Conservation (phyloP, 1,140 invertebrate species). For the Cydia fagiglandana region DNA sequence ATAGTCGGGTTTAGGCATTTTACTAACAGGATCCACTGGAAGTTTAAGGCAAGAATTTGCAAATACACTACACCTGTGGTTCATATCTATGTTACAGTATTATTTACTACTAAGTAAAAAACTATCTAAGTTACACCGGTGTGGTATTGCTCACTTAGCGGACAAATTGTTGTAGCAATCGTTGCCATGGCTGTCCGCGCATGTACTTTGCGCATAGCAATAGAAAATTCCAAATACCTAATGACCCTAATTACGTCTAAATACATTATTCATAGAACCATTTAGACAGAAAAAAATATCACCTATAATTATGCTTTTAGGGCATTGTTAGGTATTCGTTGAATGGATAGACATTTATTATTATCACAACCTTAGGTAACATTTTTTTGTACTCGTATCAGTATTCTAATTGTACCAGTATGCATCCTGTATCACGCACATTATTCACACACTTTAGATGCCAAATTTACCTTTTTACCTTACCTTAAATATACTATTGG, state of each 20-base stretch:
- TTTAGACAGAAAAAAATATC: neutral
- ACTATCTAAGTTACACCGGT: neutral
- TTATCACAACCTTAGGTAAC: too few species aligned
- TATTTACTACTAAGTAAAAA: neutral
- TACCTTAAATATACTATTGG: too few species aligned
- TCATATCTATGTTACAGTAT: constrained; percentile 47
- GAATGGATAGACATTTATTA: neutral
- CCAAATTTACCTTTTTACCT: too few species aligned
- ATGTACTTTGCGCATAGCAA: constrained; percentile 4
- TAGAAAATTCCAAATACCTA: neutral
- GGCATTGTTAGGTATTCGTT: neutral
- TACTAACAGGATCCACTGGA: constrained; percentile 82
- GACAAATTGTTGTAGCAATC: constrained; percentile 8
- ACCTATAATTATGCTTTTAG: neutral
- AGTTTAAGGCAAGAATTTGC: constrained; percentile 83
- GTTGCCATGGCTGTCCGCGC: constrained; percentile 15
- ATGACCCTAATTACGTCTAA: neutral
- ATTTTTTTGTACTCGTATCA: too few species aligned
- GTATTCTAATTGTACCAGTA: too few species aligned
- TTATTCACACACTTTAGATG: too few species aligned
- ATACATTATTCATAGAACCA: neutral
- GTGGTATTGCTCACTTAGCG: neutral
- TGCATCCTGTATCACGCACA: too few species aligned
- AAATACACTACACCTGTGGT: constrained; percentile 77
- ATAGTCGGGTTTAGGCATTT: constrained; percentile 82